Evolutionary conservation across 2,888 invertebrate species (phyloP).

Genomic region (Vesta saturnalis): DNA sequence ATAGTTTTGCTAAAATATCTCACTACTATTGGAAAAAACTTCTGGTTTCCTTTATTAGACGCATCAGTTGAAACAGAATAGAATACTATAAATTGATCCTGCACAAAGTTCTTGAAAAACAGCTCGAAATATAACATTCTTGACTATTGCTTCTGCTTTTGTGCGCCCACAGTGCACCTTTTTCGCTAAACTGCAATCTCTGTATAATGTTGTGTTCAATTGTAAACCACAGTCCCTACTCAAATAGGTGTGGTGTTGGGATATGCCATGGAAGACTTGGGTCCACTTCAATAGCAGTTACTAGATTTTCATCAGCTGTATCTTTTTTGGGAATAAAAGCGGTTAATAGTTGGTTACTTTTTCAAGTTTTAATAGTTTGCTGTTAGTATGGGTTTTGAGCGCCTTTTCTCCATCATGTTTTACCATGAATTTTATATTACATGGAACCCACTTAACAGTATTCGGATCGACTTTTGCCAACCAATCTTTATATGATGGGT

Average conservation of each 20-base stretch:
- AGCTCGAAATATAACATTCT: slow-evolving; percentile 1
- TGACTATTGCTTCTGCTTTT: not conserved
- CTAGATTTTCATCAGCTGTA: not conserved
- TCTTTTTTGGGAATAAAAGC: not conserved
- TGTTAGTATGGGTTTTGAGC: not conserved
- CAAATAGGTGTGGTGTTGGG: not conserved
- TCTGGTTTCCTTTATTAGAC: slow-evolving; percentile 3
- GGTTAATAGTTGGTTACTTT: not conserved
- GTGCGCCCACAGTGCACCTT: not conserved
- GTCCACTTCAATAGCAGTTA: not conserved
- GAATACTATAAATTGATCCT: not conserved
- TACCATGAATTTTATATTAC: not conserved
- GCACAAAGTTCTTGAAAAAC: not conserved
- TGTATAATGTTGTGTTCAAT: not conserved
- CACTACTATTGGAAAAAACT: not conserved
- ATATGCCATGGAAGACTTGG: not conserved
- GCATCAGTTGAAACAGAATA: not conserved
- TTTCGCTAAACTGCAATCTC: not conserved
- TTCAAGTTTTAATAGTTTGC: not conserved
- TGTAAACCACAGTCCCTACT: not conserved
- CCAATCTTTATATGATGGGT: not conserved
- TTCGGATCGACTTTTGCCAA: not conserved
- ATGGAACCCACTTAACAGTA: not conserved
- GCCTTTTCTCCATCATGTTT: not conserved
- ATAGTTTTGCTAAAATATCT: not conserved